Conservation (phyloP, 2,113 vertebrate species). For the Otis tarda region DNA sequence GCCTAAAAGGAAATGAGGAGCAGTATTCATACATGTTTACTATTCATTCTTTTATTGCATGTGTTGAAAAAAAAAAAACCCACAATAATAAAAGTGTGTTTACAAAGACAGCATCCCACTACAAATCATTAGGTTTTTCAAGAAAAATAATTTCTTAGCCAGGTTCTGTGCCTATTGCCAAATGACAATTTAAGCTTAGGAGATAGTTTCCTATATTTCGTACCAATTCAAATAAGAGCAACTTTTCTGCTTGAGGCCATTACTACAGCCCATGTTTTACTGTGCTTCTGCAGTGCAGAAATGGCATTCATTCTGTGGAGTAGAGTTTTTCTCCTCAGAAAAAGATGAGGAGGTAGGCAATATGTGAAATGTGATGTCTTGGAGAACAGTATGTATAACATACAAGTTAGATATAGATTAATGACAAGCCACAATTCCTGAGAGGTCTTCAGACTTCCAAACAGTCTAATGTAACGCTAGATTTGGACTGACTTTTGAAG, state of each 20-base stretch:
- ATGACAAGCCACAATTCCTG: background rate
- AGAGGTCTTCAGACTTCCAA: background rate
- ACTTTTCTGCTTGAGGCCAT: background rate
- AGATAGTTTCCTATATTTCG: background rate
- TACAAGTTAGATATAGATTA: background rate
- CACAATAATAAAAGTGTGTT: conserved; percentile 13
- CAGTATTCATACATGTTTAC: conserved; percentile 38
- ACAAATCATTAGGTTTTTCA: conserved; percentile 7
- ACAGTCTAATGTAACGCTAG: background rate
- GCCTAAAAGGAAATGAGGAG: conserved; percentile 58
- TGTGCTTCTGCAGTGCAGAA: background rate
- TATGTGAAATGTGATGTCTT: background rate
- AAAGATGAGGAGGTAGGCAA: background rate
- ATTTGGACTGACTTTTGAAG: background rate
- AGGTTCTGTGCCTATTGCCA: background rate
- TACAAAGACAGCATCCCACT: background rate
- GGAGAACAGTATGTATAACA: background rate
- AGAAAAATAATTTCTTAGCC: conserved; percentile 14
- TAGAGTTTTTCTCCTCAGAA: background rate
- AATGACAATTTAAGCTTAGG: background rate
- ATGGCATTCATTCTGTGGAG: background rate
- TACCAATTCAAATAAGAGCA: background rate
- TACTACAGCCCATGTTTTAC: background rate
- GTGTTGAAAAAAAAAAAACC: background rate
- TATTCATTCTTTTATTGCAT: background rate